Evolutionary conservation across 2,888 invertebrate genomes (phyloP).

Genomic region (Drosophila algonquin): DNA sequence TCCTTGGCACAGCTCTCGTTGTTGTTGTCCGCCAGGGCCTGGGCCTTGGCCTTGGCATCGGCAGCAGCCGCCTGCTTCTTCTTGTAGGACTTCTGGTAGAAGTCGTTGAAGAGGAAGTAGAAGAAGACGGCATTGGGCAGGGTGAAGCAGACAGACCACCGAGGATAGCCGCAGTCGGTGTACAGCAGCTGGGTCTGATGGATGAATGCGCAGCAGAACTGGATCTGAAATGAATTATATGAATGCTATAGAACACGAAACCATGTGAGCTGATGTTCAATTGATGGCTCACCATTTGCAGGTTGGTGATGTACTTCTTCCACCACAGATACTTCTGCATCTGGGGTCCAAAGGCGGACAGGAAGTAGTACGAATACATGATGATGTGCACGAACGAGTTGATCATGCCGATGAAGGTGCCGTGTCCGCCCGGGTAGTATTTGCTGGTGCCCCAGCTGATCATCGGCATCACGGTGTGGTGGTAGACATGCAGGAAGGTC

Average conservation of each 20-base stretch:
- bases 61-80: conserved; percentile 76
- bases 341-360: conserved; percentile 94
- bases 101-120: conserved; percentile 95
- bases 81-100: conserved; percentile 92
- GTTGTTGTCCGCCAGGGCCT: conserved; percentile 65
- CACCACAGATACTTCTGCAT: conserved; percentile 96
- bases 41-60: conserved; percentile 57
- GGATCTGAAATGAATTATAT: conserved; percentile 86
- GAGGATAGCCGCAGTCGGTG: conserved; percentile 95
- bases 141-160: conserved; percentile 92
- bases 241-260: not conserved
- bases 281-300: conserved; percentile 90
- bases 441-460: conserved; percentile 96
- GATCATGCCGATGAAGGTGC: conserved; percentile 92
- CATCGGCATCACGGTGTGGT: conserved; percentile 97
- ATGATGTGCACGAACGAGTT: conserved; percentile 97
- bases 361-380: conserved; percentile 96
- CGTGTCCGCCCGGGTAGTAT: conserved; percentile 94
- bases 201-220: conserved; percentile 94
- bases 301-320: conserved; percentile 95
- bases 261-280: no score
- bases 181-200: conserved; percentile 94
- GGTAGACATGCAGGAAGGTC: conserved; percentile 95
- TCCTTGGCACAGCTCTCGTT: conserved; percentile 69
- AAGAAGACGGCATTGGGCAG: conserved; percentile 96